Evolutionary conservation across 2,797 vertebrate species (phyloP).

Genomic region (Coracias cyanogaster): DNA sequence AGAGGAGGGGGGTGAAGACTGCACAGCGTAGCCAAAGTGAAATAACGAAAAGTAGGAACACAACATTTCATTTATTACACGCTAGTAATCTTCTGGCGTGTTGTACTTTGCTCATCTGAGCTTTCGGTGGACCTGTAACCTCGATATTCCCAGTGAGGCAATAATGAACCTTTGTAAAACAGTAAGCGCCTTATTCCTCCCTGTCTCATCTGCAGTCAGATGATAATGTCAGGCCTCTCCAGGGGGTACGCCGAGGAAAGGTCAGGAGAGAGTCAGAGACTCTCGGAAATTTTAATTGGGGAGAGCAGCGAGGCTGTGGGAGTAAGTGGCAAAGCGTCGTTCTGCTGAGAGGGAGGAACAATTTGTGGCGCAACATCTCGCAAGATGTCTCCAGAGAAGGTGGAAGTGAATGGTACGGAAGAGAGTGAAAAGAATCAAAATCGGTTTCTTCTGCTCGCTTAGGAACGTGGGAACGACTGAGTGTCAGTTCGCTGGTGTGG

Average conservation of each 20-base stretch:
- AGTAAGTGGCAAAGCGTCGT: not conserved
- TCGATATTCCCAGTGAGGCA: constrained; percentile 1
- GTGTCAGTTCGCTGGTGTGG: not conserved
- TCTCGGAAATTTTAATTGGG: not conserved
- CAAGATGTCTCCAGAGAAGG: not conserved
- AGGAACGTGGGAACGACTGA: not conserved
- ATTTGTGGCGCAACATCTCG: not conserved
- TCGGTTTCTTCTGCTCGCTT: not conserved
- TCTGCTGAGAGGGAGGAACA: not conserved
- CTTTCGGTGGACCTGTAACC: constrained; percentile 5
- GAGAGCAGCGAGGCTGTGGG: not conserved
- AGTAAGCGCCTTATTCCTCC: not conserved
- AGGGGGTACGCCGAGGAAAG: not conserved
- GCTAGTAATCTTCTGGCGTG: not conserved
- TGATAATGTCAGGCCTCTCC: not conserved
- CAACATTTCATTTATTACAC: not conserved
- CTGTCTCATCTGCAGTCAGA: not conserved
- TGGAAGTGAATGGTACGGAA: not conserved
- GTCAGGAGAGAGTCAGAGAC: not conserved
- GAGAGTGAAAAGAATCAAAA: not conserved
- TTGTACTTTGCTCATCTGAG: not conserved
- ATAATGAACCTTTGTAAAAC: constrained; percentile 2
- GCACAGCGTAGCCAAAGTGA: not conserved
- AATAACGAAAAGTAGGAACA: not conserved
- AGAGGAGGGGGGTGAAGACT: not conserved